Base-by-base conservation (phyloP, 2,888 invertebrate genomes). In the Heliconius erato region DNA sequence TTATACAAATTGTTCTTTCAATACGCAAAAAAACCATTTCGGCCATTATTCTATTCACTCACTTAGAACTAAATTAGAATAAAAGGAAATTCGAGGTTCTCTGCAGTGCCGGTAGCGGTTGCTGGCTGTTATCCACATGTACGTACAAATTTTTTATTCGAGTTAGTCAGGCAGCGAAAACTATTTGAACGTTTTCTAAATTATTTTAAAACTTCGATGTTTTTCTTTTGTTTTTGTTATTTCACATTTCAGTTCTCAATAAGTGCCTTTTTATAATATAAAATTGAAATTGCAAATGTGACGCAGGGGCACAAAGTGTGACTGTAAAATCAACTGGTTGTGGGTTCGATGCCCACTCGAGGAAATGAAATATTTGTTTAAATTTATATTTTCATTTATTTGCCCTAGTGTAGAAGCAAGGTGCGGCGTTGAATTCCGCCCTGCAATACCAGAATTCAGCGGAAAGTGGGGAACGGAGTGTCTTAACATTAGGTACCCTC, bases 81-180 rank as follows among this genome's bases (percentile, higher is more conserved):
- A 44, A 72, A 72, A 49, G 26, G 12, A 49, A 72, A 14, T 49
- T 72, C 26, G 16, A 72, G 72, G 72, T 67, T 67, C 72, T 72
- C 72, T 72, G 72, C 72, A 72, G 72, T 49, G 44, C 72, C 44
- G 26, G 72, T 26, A 72, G 44, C 44, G 72, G 44, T 71, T 40
- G n/a, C 40, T 71, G 12, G 14, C 26, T 71, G 71, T 71, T 44
- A 40, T 44, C 7, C 28, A 28, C 28, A 32, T 67, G 16, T 16
- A 14, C 28, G 6, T 67, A 65, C 26, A 23, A 23, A 54, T 49
- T 72, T 49, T 72, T 44, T 28, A 72, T 49, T 19, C 49, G 44
- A 26, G 6, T 16, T 72, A 44, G 44, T 44, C 44, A 72, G n/a
- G 16, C 72, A 44, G 16, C 16, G 44, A 72, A 72, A 72, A 72